Base-by-base conservation (phyloP, 2,888 invertebrate species). In the Liodrosophila aerea region DNA sequence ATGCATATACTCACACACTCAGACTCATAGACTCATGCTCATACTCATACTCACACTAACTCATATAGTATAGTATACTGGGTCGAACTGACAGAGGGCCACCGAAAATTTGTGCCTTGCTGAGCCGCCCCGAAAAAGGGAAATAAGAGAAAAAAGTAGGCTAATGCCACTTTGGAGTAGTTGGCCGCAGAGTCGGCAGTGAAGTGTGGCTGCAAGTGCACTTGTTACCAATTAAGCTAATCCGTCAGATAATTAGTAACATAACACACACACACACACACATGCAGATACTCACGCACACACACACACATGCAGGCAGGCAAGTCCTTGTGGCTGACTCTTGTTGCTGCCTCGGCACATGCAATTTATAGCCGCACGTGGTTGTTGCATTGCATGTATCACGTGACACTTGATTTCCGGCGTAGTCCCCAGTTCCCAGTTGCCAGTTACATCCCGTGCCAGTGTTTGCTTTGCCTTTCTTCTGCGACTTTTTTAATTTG, bases 201-300 rank as follows among this genome's bases (percentile, higher is more conserved):
- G 76, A 74, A 76, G 83, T 82, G 85, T 76, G 83, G 68, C 73
- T 73, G 85, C 65, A 71, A 87, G 88, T 86, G 82, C 76, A 78
- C 87, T 87, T 87, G 86, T 86, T 88, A 85, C 87, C 87, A 87
- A 88, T 87, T 87, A 88, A 87, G 87, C 88, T 88, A 88, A 87
- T 87, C 87, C 88, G 88, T 88, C 87, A 87, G 88, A 87, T 87
- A 88, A 88, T 87, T 88, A 88, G 88, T 86, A 88, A 85, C 78
- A 76, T 83, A 77, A 73, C 77, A 68, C 71, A 76, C 61, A 68
- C 63, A 66, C 36, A 70, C 37, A 62, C 46, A 52, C 11, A 58
- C 31, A 59, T 31, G 51, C 37, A 52, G 39, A 64, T 30, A 37
- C 16, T 53, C 18, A 44, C 31, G 54, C 37, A 45, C 31, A 36